Conservation (phyloP, 2,888 invertebrate species). For the Nephrocerus scutellatus region DNA sequence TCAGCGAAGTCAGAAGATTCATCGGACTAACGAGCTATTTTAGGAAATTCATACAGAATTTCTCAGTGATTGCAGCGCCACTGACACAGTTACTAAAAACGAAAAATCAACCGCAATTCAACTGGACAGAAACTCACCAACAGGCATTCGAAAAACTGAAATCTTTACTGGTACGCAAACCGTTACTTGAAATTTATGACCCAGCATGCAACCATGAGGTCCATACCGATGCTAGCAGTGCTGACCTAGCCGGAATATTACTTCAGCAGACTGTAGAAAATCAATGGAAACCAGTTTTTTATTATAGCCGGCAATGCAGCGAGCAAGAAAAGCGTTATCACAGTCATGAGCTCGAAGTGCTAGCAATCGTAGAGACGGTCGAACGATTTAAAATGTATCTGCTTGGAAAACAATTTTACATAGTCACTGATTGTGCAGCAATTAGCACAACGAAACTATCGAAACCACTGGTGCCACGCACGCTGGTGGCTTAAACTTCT, state of each 20-base stretch:
- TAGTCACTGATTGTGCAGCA: constrained; percentile 1
- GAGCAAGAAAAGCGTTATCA: constrained; percentile 1
- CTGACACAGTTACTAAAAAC: constrained; percentile 21
- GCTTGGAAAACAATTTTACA: background rate
- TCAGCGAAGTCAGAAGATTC: constrained; percentile 12
- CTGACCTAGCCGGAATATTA: constrained; percentile 10
- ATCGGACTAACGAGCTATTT: constrained; percentile 18
- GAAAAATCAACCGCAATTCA: constrained; percentile 2
- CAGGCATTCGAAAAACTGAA: constrained; percentile 7
- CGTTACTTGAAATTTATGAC: constrained; percentile 6
- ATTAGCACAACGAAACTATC: background rate
- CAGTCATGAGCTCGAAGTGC: constrained; percentile 3
- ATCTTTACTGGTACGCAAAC: constrained; percentile 1
- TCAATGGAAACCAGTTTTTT: constrained; percentile 8
- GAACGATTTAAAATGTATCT: constrained; percentile 1
- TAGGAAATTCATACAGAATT: too few species aligned
- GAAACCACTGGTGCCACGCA: constrained; percentile 16
- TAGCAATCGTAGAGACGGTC: constrained; percentile 5
- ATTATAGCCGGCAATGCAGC: constrained; percentile 9
- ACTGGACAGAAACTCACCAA: constrained; percentile 4
- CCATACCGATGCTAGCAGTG: constrained; percentile 11
- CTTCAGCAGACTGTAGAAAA: constrained; percentile 7
- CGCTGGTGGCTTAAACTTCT: constrained; percentile 23
- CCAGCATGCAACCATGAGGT: constrained; percentile 8
- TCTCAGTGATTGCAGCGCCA: too few species aligned